These are phyloP conservation scores for Pterostichus madidus DNA, from an alignment of 2,888 invertebrate genomes.

Conservation along the genomic window DNA sequence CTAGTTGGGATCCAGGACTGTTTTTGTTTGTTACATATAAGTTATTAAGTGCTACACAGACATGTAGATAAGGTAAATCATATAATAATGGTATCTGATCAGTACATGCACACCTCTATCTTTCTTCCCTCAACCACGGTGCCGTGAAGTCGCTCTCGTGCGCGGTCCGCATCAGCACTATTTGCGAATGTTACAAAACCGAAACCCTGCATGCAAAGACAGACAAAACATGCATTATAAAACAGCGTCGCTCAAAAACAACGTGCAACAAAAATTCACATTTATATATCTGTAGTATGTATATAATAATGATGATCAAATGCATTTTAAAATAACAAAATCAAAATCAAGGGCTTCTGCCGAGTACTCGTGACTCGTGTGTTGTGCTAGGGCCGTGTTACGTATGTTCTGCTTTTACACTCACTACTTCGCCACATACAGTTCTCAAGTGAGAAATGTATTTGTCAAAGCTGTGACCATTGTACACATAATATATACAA, in stretches of 20 bases:
- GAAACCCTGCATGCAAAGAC: constrained; percentile 99
- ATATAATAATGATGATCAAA: constrained; percentile 59
- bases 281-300: constrained; percentile 56
- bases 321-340: constrained; percentile 30
- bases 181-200: constrained; percentile 99
- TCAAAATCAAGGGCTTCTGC: not conserved
- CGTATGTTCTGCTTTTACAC: not conserved
- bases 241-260: constrained; percentile 88
- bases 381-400: not conserved
- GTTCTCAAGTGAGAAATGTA: too few species aligned
- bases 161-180: constrained; percentile 99
- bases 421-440: too few species aligned
- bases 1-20: constrained; percentile 33
- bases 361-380: not conserved
- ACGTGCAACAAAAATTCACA: constrained; percentile 80
- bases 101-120: constrained; percentile 99
- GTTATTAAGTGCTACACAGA: constrained; percentile 79
- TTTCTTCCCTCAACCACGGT: constrained; percentile 99
- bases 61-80: constrained; percentile 71
- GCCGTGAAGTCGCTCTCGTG: constrained; percentile 99
- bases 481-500: too few species aligned
- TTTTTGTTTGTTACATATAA: constrained; percentile 65
- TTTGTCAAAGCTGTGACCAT: too few species aligned
- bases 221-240: constrained; percentile 96
- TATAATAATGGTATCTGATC: constrained; percentile 79